Base-by-base conservation (phyloP, 1,140 invertebrate genomes). In the Stegodyphus dumicola region DNA sequence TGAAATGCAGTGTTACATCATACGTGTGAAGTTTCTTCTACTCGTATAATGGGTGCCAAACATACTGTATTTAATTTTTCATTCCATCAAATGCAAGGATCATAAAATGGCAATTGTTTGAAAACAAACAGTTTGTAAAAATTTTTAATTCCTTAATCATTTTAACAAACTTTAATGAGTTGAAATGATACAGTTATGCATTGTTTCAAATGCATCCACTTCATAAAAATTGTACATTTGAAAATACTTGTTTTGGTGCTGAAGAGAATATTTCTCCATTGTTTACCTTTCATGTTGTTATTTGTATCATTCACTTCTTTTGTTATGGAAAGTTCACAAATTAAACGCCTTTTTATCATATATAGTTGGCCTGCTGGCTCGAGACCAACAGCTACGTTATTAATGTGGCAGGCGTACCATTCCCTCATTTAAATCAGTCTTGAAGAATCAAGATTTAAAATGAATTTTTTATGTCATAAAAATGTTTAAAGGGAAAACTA, bases 301-400 rank as follows among this genome's bases (percentile, higher is more conserved):
- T 33, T 33, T 60, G 56, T 60, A 60, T 60, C 15, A 9, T 60
- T 60, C 56, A 60, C 5, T 15, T 15, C 56, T 9, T 60, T 60
- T 60, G 15, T 60, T 60, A 60, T 80, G 77, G 77, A 80, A 71
- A 80, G 77, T 80, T 80, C 77, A 80, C 71, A 52, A 80, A 48
- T 60, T 69, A 60, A 15, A 11, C 9, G 56, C 33, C 65, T 67
- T 67, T 67, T 13, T 54, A 49, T 78, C 77, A 78, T 11, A 54
- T 5, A 67, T 80, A 83, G 70, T 83, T 83, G 80, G 80, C 71
- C 80, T 83, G 80, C 80, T 66, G 80, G 80, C 75, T 83, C 48
- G 60, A 83, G 80, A 83, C 80, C 80, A 83, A 83, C 71, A 54
- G 15, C 13, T 60, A 9, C 51, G 13, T 66, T 66, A 11, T 66